Evolutionary conservation across 2,888 invertebrate genomes (phyloP), one percentile per base, ranked within the genome.

Genomic region (Drosophila vallismaia): DNA sequence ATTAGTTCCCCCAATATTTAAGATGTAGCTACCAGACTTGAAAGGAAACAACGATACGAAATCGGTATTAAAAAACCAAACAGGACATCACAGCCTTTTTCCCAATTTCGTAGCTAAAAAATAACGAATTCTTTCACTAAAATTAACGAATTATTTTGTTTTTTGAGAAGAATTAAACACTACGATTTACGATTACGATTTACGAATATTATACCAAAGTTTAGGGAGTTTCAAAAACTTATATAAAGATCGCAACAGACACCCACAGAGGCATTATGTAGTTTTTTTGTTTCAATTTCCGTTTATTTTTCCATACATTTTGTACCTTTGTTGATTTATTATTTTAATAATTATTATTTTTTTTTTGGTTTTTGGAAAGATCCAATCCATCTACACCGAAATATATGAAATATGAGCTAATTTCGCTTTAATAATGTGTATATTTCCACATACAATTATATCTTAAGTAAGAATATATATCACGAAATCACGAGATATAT

Each of bases 191-290:
- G 19, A 19, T 19, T 19, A 19, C 19, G 19, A 19, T 19, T 19
- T 63, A 52, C 58, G 45, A 53, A 45, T 63, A 68, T 63, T 71
- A 81, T 80, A 78, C 84, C 84, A 80, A 83, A 78, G 84, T 80
- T 57, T 71, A 70, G 38, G 48, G 56, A 74, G 72, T 82, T 80
- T 77, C 19, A 66, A 71, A 69, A 71, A 69, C 69, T 56, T 56
- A 69, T 40, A 40, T 50, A 53, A 45, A 33, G 36, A 29, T 40
- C 48, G 54, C 40, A 19, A 19, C 19, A 42, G 24, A 63, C 19
- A 74, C 63, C 55, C 57, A 75, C 71, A 79, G 66, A 68, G 71
- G 75, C 56, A 77, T 19, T 50, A 49, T 51, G 24, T 8, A 19
- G 9, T 19, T 14, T 52, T 42, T 14, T 53, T 42, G 48, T 48